Evolutionary conservation across 2,797 vertebrate genomes (phyloP), one percentile per base, ranked within the genome.

Genomic region (Phoeniculus purpureus): DNA sequence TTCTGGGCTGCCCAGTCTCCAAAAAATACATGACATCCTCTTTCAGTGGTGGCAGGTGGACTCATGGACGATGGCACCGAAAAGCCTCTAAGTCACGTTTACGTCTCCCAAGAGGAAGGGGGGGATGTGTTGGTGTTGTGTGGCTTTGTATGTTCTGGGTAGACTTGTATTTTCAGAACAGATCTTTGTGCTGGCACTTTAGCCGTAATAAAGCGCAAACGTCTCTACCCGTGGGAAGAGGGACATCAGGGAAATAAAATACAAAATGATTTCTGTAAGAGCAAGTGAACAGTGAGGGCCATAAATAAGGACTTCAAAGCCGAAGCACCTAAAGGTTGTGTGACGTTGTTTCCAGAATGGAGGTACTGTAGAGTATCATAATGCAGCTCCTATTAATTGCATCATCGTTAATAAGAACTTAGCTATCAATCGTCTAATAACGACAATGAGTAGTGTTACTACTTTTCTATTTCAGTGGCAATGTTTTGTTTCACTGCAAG

Each of bases 81-180:
- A 95, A 96, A 94, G 37, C 83, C 74, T 91, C 78, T 65, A 90
- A 96, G 94, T 92, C 51, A 29, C 74, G 81, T 91, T 94, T 95
- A 77, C 64, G 10, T 96, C 96, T 97, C 94, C 92, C 78, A 51
- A 67, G 70, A 93, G 91, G 80, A 77, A 65, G 80, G 85, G 8
- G 8, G 94, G 76, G 8, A 29, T 68, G 62, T 6, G 0, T 93
- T 97, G 95, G 86, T 87, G 66, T 94, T 70, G 65, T 54, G 59
- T 22, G 76, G 82, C 87, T 96, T 96, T 97, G 87, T 87, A n/a
- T n/a, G n/a, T n/a, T n/a, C n/a, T n/a, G n/a, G n/a, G n/a, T n/a
- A n/a, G n/a, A n/a, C n/a, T n/a, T n/a, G n/a, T 37, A 12, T 37
- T 37, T 37, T 37, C 37, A 37, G 37, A 37, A 37, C 12, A 37